These are phyloP conservation scores for Lithophane ornitopus DNA, from an alignment of 2,888 invertebrate genomes.

Conservation along the genomic window DNA sequence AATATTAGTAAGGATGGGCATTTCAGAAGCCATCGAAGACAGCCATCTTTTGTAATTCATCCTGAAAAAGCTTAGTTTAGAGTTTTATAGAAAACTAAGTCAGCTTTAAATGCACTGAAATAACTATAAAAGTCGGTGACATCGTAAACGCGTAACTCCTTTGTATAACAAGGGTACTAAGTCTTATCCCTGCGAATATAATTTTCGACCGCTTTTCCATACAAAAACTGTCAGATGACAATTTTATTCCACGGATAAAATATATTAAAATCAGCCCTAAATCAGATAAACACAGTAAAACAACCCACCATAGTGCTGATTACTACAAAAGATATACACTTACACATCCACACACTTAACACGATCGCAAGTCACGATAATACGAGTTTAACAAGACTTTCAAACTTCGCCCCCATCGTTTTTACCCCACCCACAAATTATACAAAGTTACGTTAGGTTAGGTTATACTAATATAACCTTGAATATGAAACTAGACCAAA, in stretches of 20 bases:
- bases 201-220: too few species aligned
- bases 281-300: slow-evolving; percentile 32
- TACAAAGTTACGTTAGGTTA: not conserved
- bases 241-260: too few species aligned
- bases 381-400: slow-evolving; percentile 49
- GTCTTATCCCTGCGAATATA: too few species aligned
- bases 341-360: slow-evolving; percentile 36
- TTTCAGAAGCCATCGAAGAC: too few species aligned
- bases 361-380: slow-evolving; percentile 31
- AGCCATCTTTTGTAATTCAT: too few species aligned
- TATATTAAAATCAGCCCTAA: not conserved
- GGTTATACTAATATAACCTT: slow-evolving; percentile 31
- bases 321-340: slow-evolving; percentile 41
- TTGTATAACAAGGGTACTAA: too few species aligned
- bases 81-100: not conserved
- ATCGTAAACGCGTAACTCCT: slow-evolving; percentile 13
- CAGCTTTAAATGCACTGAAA: not conserved
- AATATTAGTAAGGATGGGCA: not conserved
- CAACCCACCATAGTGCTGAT: slow-evolving; percentile 35
- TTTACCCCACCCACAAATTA: slow-evolving; percentile 25
- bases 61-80: too few species aligned
- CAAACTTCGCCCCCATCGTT: slow-evolving; percentile 32
- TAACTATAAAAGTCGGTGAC: not conserved
- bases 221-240: too few species aligned
- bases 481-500: slow-evolving; percentile 39